Percentiles rank a stretch among this genome's conserved stretches.
These are phyloP conservation scores for Spodoptera littoralis DNA, from an alignment of 2,888 invertebrate species.

Conservation along the genomic window DNA sequence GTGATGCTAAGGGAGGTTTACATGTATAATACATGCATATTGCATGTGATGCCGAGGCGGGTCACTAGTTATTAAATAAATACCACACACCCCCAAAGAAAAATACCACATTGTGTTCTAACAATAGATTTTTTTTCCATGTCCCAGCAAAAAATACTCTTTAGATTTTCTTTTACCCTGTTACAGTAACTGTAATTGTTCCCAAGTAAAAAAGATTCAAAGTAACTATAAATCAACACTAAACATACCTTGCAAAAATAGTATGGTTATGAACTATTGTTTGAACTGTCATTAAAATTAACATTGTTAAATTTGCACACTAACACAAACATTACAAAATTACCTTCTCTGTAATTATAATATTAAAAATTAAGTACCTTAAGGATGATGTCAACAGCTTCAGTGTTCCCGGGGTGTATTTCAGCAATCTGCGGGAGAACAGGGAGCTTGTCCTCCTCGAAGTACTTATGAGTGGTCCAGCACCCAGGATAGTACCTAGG, in stretches of 20 bases:
- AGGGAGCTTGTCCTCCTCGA: slow-evolving; percentile 76
- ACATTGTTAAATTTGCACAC: background rate
- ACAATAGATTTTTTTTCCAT: too few species aligned
- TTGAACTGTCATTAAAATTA: background rate
- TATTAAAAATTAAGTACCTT: slow-evolving; percentile 69
- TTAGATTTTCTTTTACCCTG: too few species aligned
- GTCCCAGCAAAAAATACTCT: too few species aligned
- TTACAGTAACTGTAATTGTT: too few species aligned
- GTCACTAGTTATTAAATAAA: too few species aligned
- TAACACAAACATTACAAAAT: background rate
- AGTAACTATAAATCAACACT: background rate
- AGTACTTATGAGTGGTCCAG: slow-evolving; percentile 87
- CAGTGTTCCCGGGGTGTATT: slow-evolving; percentile 62
- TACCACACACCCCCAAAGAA: too few species aligned
- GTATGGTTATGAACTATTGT: background rate
- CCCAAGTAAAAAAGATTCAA: too few species aligned
- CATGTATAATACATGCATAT: too few species aligned
- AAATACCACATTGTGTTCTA: too few species aligned
- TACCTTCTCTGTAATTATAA: background rate
- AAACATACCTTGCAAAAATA: background rate
- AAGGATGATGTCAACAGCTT: slow-evolving; percentile 75
- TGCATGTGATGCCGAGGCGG: too few species aligned
- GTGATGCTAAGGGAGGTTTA: too few species aligned
- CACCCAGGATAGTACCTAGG: slow-evolving; percentile 89
- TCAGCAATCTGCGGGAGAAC: slow-evolving; percentile 72